These are phyloP conservation scores for Leptoteleia sp. DNA, from an alignment of 1,140 invertebrate genomes.

Conservation along the genomic window DNA sequence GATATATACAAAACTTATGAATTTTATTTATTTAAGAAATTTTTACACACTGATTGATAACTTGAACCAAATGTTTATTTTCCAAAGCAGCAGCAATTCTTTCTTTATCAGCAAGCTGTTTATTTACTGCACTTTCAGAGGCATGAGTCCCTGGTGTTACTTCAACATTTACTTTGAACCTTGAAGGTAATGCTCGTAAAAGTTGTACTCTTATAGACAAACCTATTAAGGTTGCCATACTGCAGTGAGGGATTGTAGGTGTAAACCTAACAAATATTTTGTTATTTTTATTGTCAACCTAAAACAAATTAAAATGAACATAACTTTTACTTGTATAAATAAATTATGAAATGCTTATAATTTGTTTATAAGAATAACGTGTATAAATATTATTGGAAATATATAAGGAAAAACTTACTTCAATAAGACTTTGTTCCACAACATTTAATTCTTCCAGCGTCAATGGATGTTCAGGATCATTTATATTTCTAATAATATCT, in stretches of 20 bases:
- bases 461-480: conserved; percentile 99
- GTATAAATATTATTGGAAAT: no score
- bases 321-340: no score
- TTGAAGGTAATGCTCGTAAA: conserved; percentile 90
- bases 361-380: not conserved
- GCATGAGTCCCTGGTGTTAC: conserved; percentile 96
- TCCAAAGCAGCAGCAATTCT: conserved; percentile 98
- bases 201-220: conserved; percentile 93
- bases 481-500: conserved; percentile 96
- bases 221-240: conserved; percentile 99
- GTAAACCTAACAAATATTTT: conserved; percentile 92
- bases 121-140: conserved; percentile 96
- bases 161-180: conserved; percentile 94
- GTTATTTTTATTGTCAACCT: conserved; percentile 88
- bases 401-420: conserved; percentile 63
- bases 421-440: conserved; percentile 91
- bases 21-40: conserved; percentile 10
- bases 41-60: conserved; percentile 95
- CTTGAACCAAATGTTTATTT: conserved; percentile 93
- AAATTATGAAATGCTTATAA: no score
- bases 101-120: conserved; percentile 99
- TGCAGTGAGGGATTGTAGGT: conserved; percentile 99
- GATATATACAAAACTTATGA: conserved; percentile 2
- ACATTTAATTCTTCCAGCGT: conserved; percentile 98
- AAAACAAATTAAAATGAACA: no score